A percentile compares a stretch with the other conserved stretches of the same genome.
These are phyloP conservation scores for Malachius bipustulatus DNA, from an alignment of 2,888 invertebrate species.

Conservation along the genomic window DNA sequence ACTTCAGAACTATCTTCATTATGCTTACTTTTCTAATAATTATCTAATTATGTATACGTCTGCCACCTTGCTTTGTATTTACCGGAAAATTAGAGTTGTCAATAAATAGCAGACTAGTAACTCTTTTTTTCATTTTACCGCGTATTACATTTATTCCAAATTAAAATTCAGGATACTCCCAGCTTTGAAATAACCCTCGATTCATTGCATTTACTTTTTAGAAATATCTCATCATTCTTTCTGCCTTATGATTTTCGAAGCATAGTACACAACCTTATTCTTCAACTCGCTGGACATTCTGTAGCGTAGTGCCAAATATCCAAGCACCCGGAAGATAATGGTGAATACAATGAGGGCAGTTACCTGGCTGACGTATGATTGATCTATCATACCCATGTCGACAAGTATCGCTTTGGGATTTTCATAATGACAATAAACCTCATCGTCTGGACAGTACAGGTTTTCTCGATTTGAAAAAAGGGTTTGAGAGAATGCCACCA, in stretches of 20 bases:
- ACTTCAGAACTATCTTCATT: too few relatives aligned
- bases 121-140: too few relatives aligned
- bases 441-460: constrained; percentile 48
- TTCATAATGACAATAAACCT: constrained; percentile 45
- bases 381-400: constrained; percentile 47
- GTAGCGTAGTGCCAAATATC: constrained; percentile 47
- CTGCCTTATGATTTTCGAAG: constrained; percentile 44
- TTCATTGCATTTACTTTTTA: too few relatives aligned
- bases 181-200: too few relatives aligned
- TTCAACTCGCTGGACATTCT: constrained; percentile 45
- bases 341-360: constrained; percentile 45
- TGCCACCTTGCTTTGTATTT: too few relatives aligned
- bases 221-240: constrained; percentile 30
- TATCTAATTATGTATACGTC: too few relatives aligned
- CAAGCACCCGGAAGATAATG: constrained; percentile 41
- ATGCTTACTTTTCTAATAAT: too few relatives aligned
- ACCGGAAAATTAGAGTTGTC: too few relatives aligned
- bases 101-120: too few relatives aligned
- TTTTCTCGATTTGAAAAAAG: constrained; percentile 47
- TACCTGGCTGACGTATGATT: constrained; percentile 42
- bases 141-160: too few relatives aligned
- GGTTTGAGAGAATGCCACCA: constrained; percentile 45
- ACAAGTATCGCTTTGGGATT: constrained; percentile 48
- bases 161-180: too few relatives aligned
- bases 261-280: constrained; percentile 42